A percentile compares a stretch with the other conserved stretches of the same genome.
phyloP scores from a whole-genome alignment of 2,888 invertebrate species.

The Heliconius cydno region DNA sequence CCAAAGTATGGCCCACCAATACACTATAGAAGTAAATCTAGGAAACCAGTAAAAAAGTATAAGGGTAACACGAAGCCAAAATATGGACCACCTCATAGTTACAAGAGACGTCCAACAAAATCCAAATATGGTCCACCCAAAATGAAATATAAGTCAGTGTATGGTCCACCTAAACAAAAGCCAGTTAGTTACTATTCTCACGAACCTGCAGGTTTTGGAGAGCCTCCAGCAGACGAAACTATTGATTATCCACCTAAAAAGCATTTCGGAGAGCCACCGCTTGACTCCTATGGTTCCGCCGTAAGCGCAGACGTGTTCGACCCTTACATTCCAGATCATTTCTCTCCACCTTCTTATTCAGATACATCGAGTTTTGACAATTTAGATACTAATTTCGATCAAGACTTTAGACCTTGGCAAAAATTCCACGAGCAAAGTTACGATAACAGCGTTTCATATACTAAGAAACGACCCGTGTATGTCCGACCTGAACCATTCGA shows the following conservation, averaged over 20 bases:
- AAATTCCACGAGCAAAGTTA: slow-evolving; percentile 50
- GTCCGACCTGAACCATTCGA: slow-evolving; percentile 52
- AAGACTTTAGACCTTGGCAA: slow-evolving; percentile 55
- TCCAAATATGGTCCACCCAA: slow-evolving; percentile 56
- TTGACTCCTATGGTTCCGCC: slow-evolving; percentile 66
- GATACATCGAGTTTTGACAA: slow-evolving; percentile 48
- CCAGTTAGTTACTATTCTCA: slow-evolving; percentile 44
- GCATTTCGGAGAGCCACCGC: slow-evolving; percentile 61
- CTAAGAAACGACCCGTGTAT: slow-evolving; percentile 54
- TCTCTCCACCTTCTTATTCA: slow-evolving; percentile 51
- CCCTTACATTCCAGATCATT: slow-evolving; percentile 41
- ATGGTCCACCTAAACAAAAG: slow-evolving; percentile 56
- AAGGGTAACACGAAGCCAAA: slow-evolving; percentile 56
- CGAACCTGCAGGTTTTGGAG: slow-evolving; percentile 63
- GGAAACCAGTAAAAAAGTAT: slow-evolving; percentile 61
- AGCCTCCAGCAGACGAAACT: slow-evolving; percentile 62
- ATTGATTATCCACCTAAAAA: slow-evolving; percentile 52
- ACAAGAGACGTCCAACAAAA: slow-evolving; percentile 56
- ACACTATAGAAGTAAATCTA: slow-evolving; percentile 57
- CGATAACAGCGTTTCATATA: slow-evolving; percentile 56
- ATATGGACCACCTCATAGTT: slow-evolving; percentile 53
- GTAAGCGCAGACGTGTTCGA: slow-evolving; percentile 29
- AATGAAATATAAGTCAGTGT: slow-evolving; percentile 51
- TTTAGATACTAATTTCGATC: slow-evolving; percentile 42
- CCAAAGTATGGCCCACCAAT: slow-evolving; percentile 57